A percentile compares a stretch with the other conserved stretches of the same genome.
Conservation (phyloP, 2,888 invertebrate genomes). For the Atrina japonica region DNA sequence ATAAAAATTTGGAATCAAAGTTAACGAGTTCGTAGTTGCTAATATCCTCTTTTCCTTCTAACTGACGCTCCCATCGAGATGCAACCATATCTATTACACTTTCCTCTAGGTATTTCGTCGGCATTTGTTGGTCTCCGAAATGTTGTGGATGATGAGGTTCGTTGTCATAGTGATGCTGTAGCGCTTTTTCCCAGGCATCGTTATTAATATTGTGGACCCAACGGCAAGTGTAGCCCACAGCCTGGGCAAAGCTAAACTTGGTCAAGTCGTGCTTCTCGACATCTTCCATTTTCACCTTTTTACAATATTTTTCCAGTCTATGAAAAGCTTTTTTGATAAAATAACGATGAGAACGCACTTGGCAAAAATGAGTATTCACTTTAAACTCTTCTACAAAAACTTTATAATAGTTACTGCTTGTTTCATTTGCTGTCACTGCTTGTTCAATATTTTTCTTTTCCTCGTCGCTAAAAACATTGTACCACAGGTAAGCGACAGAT, state of each 20-base stretch:
- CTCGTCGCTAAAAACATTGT: conserved; percentile 11
- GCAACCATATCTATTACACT: conserved; percentile 42
- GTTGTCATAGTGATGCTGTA: conserved; percentile 35
- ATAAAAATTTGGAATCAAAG: conserved; percentile 24
- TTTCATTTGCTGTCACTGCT: not conserved
- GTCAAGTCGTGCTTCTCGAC: conserved; percentile 36
- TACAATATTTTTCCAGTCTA: conserved; percentile 24
- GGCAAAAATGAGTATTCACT: conserved; percentile 35
- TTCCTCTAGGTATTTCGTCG: conserved; percentile 29
- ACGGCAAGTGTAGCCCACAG: conserved; percentile 46
- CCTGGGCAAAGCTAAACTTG: conserved; percentile 40
- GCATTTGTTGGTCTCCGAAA: conserved; percentile 22
- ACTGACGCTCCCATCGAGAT: conserved; percentile 37
- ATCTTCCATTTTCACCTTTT: conserved; percentile 31
- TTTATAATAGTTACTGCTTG: conserved; percentile 32
- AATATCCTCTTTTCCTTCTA: conserved; percentile 24
- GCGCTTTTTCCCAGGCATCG: conserved; percentile 32
- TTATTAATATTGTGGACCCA: conserved; percentile 40
- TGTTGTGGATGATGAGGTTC: conserved; percentile 43
- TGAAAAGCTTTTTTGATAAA: conserved; percentile 77
- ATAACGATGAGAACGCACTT: conserved; percentile 35
- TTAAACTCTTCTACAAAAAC: conserved; percentile 28
- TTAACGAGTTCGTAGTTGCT: conserved; percentile 27
- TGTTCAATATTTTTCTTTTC: conserved; percentile 4
- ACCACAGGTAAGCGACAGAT: conserved; percentile 19